Percentiles rank a stretch among this genome's conserved stretches.
Conservation (phyloP, 2,113 vertebrate species). For the Monopterus albus region DNA sequence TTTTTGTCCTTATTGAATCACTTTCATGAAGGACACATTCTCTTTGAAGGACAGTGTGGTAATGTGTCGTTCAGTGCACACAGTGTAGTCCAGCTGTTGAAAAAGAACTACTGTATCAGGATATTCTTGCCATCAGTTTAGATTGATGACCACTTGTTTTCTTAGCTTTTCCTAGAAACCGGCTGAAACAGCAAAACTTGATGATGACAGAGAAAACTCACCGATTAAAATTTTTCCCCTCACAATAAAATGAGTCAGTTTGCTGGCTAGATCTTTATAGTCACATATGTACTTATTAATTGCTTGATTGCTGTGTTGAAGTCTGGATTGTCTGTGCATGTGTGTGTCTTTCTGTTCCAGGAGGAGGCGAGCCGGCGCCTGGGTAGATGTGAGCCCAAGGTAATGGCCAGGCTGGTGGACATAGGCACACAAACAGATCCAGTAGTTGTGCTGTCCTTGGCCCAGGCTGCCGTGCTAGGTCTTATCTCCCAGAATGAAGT, state of each 20-base stretch:
- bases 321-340: slow-evolving; percentile 5
- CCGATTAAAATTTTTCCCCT: neutral
- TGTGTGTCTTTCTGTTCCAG: slow-evolving; percentile 60
- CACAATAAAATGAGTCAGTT: neutral
- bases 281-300: neutral
- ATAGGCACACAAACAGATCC: slow-evolving; percentile 96
- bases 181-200: neutral
- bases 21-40: slow-evolving; percentile 19
- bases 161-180: neutral
- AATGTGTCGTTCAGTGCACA: too few relatives aligned
- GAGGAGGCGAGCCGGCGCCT: slow-evolving; percentile 83
- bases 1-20: slow-evolving; percentile 25
- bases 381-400: slow-evolving; percentile 84
- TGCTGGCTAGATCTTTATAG: neutral
- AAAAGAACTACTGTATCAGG: too few relatives aligned
- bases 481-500: slow-evolving; percentile 95
- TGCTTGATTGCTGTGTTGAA: slow-evolving; percentile 7
- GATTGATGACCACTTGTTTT: neutral
- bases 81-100: neutral
- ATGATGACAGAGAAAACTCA: neutral
- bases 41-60: neutral
- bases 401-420: slow-evolving; percentile 93
- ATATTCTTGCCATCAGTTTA: too few relatives aligned
- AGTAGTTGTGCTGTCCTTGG: slow-evolving; percentile 96
- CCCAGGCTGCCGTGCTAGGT: slow-evolving; percentile 94